Conservation (phyloP, 2,113 vertebrate species). For the Peromyscus leucopus region DNA sequence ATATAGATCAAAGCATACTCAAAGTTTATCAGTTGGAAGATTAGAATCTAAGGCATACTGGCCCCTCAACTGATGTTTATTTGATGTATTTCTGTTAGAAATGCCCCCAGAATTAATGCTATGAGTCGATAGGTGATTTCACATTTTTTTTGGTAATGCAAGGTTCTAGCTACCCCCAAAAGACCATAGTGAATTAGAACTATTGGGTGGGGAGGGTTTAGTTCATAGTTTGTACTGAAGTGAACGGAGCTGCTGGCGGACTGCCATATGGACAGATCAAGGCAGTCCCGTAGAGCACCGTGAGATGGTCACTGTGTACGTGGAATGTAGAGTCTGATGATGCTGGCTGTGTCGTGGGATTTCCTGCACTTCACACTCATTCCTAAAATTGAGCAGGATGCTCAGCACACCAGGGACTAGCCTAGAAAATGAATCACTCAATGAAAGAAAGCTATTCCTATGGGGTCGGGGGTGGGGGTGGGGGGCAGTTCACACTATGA, state of each 20-base stretch:
- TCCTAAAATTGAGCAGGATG: background rate
- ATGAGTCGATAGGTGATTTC: background rate
- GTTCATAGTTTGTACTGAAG: background rate
- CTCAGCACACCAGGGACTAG: background rate
- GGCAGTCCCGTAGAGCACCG: background rate
- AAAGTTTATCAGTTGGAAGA: background rate
- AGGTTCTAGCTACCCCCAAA: fast-evolving
- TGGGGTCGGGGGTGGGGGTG: background rate
- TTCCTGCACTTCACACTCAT: background rate
- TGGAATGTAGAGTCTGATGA: background rate
- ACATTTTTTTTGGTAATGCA: background rate
- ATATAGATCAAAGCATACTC: background rate
- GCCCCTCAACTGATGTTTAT: background rate
- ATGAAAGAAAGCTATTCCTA: background rate
- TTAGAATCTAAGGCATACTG: background rate
- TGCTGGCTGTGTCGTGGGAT: background rate
- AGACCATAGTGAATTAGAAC: background rate
- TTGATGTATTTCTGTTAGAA: background rate
- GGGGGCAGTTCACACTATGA: background rate
- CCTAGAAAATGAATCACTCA: slow-evolving; percentile 33
- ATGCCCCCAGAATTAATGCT: background rate
- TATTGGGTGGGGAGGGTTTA: background rate
- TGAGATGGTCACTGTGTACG: background rate
- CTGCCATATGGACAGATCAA: background rate
- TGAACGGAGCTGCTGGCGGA: too few species aligned